phyloP scores from a whole-genome alignment of 2,888 invertebrate genomes.

The Eudemis profundana region DNA sequence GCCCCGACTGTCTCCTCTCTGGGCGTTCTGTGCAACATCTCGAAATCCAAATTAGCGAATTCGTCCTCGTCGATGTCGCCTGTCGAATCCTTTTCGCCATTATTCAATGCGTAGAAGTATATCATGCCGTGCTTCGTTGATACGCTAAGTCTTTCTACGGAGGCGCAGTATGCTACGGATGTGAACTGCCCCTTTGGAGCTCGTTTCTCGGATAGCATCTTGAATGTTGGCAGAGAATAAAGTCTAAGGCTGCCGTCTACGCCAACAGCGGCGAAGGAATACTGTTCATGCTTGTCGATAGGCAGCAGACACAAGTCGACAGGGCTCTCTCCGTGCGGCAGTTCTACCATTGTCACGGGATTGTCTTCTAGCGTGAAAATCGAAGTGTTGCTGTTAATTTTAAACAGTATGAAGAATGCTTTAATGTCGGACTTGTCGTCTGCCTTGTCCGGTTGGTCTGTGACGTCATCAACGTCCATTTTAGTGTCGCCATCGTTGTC shows the following conservation, averaged over 20 bases:
- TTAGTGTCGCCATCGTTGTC: conserved; percentile 73
- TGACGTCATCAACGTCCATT: conserved; percentile 76
- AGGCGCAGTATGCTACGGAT: conserved; percentile 94
- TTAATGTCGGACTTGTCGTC: conserved; percentile 64
- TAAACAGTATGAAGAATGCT: conserved; percentile 73
- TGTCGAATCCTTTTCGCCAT: conserved; percentile 88
- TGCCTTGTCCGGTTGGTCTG: conserved; percentile 60
- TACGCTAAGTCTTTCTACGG: conserved; percentile 94
- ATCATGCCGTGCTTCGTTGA: conserved; percentile 92
- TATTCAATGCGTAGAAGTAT: conserved; percentile 92
- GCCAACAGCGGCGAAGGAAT: conserved; percentile 90
- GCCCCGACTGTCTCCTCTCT: conserved; percentile 69
- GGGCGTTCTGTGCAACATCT: conserved; percentile 75
- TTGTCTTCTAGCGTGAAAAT: conserved; percentile 82
- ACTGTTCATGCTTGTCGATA: conserved; percentile 74
- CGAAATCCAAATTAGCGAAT: conserved; percentile 77
- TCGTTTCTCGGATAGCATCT: conserved; percentile 87
- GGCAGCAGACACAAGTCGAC: conserved; percentile 89
- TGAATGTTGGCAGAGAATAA: conserved; percentile 89
- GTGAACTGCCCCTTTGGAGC: conserved; percentile 90
- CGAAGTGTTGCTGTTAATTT: conserved; percentile 72
- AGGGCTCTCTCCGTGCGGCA: conserved; percentile 88
- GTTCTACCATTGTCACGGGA: conserved; percentile 86
- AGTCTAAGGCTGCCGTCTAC: conserved; percentile 90
- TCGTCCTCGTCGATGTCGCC: conserved; percentile 91